phyloP scores from a whole-genome alignment of 2,113 vertebrate species.

The Rutilus rutilus region DNA sequence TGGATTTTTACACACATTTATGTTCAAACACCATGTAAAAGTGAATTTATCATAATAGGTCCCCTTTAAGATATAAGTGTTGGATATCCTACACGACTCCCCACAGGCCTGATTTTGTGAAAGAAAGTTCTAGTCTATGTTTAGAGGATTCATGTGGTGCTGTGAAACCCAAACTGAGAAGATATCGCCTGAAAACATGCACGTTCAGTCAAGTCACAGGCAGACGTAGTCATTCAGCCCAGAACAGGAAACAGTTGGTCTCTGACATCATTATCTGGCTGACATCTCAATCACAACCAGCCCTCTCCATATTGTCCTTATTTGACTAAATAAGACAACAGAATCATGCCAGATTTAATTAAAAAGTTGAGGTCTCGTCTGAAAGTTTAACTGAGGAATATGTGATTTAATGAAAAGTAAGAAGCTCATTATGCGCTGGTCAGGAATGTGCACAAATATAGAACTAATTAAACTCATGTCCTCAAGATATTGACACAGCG shows the following conservation, averaged over 20 bases:
- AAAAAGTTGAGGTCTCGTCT: conserved; percentile 73
- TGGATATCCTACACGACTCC: neutral
- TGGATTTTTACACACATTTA: no score
- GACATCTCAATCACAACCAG: conserved; percentile 39
- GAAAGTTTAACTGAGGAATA: conserved; percentile 75
- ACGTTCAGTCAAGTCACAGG: conserved; percentile 46
- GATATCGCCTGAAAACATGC: conserved; percentile 48
- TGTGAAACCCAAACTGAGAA: conserved; percentile 46
- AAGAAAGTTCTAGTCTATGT: neutral
- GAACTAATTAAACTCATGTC: conserved; percentile 12
- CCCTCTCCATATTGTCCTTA: conserved; percentile 63
- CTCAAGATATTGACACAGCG: neutral
- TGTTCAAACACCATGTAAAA: no score
- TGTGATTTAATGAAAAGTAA: conserved; percentile 42
- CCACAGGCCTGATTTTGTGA: neutral
- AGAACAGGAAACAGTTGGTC: conserved; percentile 44
- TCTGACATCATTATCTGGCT: conserved; percentile 46
- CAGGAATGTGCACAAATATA: neutral
- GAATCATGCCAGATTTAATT: conserved; percentile 77
- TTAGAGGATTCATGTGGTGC: neutral
- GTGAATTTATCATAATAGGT: no score
- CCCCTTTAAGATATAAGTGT: no score
- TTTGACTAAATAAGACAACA: conserved; percentile 67
- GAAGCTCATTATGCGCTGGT: neutral
- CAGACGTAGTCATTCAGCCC: conserved; percentile 23